Percentiles rank a stretch among this genome's conserved stretches.
Evolutionary conservation across 1,140 invertebrate species (phyloP).

Genomic region (Periplaneta americana): DNA sequence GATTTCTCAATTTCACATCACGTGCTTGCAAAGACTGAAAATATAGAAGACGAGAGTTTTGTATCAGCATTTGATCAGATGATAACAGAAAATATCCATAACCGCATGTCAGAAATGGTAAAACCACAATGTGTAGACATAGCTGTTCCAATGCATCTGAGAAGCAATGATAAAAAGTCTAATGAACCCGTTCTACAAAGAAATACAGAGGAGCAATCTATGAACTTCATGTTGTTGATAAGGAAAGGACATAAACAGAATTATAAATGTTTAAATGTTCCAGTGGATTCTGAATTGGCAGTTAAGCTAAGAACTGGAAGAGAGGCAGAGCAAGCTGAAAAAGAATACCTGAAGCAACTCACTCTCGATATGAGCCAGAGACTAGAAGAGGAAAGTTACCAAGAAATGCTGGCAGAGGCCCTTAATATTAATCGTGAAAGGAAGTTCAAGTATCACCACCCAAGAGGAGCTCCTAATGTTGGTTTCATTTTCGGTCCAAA

Average conservation of each 20-base stretch:
- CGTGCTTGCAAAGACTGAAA: too few species aligned
- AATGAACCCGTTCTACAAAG: slow-evolving; percentile 20
- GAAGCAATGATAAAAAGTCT: slow-evolving; percentile 35
- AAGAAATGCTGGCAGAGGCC: slow-evolving; percentile 48
- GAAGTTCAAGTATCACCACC: slow-evolving; percentile 85
- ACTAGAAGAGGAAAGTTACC: slow-evolving; percentile 93
- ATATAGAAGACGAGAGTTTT: slow-evolving; percentile 88
- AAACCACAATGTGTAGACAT: slow-evolving; percentile 85
- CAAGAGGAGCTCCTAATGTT: slow-evolving; percentile 90
- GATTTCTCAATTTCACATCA: too few species aligned
- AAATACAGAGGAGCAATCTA: slow-evolving; percentile 28
- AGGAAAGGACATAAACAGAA: slow-evolving; percentile 88
- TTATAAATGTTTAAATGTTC: slow-evolving; percentile 85
- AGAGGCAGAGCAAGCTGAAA: slow-evolving; percentile 63
- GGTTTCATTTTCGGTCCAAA: slow-evolving; percentile 77
- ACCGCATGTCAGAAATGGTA: slow-evolving; percentile 74
- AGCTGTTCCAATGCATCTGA: slow-evolving; percentile 70
- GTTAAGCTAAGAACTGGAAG: slow-evolving; percentile 84
- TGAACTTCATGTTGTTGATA: slow-evolving; percentile 88
- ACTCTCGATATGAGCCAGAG: slow-evolving; percentile 92
- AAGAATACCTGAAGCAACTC: slow-evolving; percentile 85
- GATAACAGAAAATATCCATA: slow-evolving; percentile 88
- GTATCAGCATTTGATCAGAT: slow-evolving; percentile 89
- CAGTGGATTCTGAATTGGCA: slow-evolving; percentile 80
- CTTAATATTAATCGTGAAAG: slow-evolving; percentile 74